phyloP scores from a whole-genome alignment of 1,140 invertebrate species.

The Sminthurides bifidus region DNA sequence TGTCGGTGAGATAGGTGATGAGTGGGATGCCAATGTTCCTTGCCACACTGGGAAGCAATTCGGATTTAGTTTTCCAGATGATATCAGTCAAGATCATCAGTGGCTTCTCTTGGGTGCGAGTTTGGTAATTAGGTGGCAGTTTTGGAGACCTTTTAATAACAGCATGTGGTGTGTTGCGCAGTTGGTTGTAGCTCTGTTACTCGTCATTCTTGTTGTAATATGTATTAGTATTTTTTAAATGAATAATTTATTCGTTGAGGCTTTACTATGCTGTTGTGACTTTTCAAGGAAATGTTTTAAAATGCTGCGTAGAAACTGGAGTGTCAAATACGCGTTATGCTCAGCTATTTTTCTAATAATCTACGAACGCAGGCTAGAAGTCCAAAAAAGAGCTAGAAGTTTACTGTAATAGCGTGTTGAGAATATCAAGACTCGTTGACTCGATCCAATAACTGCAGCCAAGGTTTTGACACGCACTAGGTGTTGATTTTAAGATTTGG shows the following conservation, averaged over 20 bases:
- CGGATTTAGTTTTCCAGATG: neutral
- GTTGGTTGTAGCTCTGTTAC: neutral
- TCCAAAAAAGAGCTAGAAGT: no score
- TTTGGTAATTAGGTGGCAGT: neutral
- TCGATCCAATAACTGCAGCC: no score
- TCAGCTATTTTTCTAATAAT: neutral
- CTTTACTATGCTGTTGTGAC: no score
- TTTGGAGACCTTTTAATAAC: constrained; percentile 8
- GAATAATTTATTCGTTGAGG: neutral
- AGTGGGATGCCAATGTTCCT: neutral
- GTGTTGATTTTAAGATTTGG: neutral
- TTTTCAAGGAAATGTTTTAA: no score
- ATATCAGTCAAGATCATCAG: neutral
- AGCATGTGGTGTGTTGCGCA: neutral
- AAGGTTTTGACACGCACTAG: constrained; percentile 1
- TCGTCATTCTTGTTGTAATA: no score
- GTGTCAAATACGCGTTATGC: neutral
- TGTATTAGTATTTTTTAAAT: neutral
- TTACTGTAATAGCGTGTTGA: no score
- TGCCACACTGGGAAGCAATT: neutral
- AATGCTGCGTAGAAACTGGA: no score
- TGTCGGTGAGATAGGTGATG: neutral
- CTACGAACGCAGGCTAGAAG: no score
- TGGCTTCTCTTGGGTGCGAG: neutral
- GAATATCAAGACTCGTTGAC: no score